Evolutionary conservation across 2,797 vertebrate genomes (phyloP).

Genomic region (Pipistrellus pygmaeus): DNA sequence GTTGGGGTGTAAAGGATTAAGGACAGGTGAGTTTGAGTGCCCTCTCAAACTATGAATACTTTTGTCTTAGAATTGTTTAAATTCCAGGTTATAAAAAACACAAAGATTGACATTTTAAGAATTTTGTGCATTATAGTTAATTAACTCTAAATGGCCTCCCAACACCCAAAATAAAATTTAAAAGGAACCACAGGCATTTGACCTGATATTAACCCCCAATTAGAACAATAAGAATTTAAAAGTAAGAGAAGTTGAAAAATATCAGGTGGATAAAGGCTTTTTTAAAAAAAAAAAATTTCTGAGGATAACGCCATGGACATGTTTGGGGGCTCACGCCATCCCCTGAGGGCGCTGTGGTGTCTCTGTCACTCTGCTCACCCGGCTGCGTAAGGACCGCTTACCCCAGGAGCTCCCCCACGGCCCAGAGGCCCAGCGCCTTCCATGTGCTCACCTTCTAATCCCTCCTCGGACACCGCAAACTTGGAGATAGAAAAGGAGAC

Average conservation of each 20-base stretch:
- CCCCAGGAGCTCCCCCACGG: accelerated
- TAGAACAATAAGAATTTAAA: neutral
- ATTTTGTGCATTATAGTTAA: neutral
- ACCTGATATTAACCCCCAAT: neutral
- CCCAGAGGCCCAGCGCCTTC: neutral
- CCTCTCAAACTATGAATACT: neutral
- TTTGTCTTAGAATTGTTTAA: neutral
- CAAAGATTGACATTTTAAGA: neutral
- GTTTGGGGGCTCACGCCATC: no score
- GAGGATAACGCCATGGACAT: neutral
- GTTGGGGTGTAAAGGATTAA: neutral
- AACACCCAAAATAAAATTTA: neutral
- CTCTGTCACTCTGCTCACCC: neutral
- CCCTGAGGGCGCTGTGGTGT: neutral
- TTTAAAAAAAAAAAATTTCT: neutral
- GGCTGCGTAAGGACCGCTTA: neutral
- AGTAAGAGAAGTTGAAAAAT: neutral
- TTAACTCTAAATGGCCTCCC: neutral
- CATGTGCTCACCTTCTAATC: neutral
- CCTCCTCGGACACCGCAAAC: neutral
- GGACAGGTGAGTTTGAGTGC: neutral
- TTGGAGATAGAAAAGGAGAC: neutral
- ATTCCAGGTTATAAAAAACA: neutral
- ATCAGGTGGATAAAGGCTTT: neutral
- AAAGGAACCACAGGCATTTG: neutral